phyloP scores from a whole-genome alignment of 2,797 vertebrate species.

The Dendrocincla tyrannina region DNA sequence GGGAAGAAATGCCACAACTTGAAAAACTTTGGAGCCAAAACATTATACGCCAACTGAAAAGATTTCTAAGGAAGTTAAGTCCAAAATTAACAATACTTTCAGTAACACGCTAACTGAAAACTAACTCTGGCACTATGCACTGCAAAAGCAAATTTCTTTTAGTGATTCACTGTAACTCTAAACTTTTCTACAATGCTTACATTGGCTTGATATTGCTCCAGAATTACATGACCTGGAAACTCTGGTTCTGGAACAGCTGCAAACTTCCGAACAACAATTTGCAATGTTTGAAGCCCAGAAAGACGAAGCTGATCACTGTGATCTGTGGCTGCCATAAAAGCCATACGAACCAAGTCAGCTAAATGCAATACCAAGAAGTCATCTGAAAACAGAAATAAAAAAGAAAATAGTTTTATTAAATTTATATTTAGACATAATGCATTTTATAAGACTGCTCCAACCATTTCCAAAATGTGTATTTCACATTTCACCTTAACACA shows the following conservation, averaged over 20 bases:
- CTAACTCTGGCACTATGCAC: background rate
- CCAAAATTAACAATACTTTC: background rate
- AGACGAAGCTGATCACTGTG: conserved; percentile 88
- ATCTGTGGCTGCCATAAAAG: conserved; percentile 97
- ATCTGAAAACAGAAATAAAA: conserved; percentile 58
- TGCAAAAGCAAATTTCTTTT: background rate
- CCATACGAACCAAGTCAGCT: conserved; percentile 92
- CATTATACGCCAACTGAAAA: background rate
- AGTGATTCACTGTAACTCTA: background rate
- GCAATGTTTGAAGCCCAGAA: conserved; percentile 86
- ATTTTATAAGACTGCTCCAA: background rate
- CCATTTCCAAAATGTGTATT: background rate
- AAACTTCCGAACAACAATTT: conserved; percentile 87
- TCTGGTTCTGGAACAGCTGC: conserved; percentile 87
- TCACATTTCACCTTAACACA: background rate
- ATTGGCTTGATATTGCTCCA: conserved; percentile 97
- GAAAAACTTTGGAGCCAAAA: background rate
- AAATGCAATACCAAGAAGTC: conserved; percentile 93
- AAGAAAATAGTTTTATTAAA: background rate
- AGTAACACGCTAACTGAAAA: background rate
- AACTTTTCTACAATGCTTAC: conserved; percentile 72
- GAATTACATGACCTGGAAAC: conserved; percentile 92
- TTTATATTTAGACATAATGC: background rate
- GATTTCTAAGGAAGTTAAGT: background rate
- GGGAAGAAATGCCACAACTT: background rate